Conservation (phyloP, 2,113 vertebrate genomes). For the Pollachius pollachius region DNA sequence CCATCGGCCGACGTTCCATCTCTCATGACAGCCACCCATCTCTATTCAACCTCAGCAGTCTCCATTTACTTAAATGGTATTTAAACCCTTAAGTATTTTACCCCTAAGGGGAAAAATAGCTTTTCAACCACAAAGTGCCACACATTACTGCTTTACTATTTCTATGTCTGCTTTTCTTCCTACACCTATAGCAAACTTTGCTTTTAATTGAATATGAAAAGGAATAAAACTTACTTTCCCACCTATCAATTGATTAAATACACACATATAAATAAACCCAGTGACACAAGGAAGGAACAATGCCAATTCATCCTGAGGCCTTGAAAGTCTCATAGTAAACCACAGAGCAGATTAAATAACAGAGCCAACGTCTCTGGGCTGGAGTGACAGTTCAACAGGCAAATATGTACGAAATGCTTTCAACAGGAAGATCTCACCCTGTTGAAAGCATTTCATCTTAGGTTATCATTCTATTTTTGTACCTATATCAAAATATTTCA, state of each 20-base stretch:
- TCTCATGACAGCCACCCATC: neutral
- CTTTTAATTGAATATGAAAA: slow-evolving; percentile 22
- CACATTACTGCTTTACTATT: slow-evolving; percentile 21
- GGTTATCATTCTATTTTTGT: neutral
- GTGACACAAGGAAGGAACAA: too few species aligned
- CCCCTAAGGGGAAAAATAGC: slow-evolving; percentile 40
- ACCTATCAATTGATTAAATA: slow-evolving; percentile 11
- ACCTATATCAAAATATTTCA: too few species aligned
- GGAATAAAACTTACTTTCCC: slow-evolving; percentile 30
- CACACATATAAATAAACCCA: too few species aligned
- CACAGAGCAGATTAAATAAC: too few species aligned
- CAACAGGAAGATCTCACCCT: too few species aligned
- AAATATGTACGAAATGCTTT: too few species aligned
- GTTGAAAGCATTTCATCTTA: too few species aligned
- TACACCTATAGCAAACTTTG: slow-evolving; percentile 20
- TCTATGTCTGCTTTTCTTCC: slow-evolving; percentile 8
- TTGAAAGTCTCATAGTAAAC: too few species aligned
- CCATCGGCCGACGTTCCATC: neutral
- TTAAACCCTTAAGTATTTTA: slow-evolving; percentile 25
- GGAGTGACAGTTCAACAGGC: too few species aligned
- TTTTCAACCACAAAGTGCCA: slow-evolving; percentile 27
- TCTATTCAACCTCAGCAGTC: slow-evolving; percentile 14
- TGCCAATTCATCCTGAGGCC: too few species aligned
- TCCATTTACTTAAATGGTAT: slow-evolving; percentile 8
- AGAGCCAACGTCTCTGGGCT: too few species aligned